phyloP scores from a whole-genome alignment of 2,113 vertebrate genomes.

The Fulica atra region DNA sequence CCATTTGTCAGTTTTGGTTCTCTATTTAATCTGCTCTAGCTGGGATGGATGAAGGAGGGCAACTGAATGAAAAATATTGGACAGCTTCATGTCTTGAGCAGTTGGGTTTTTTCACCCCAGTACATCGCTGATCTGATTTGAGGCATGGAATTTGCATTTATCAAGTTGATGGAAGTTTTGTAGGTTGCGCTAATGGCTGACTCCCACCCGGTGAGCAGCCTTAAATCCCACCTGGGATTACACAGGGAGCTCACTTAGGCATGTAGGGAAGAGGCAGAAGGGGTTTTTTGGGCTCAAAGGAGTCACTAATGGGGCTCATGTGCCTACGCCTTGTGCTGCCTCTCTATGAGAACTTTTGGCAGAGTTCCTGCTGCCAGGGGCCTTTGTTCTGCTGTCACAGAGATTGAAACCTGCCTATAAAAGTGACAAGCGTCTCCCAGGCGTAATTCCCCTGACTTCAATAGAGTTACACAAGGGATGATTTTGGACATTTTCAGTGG shows the following conservation, averaged over 20 bases:
- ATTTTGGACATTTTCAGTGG: constrained; percentile 43
- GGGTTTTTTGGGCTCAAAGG: neutral
- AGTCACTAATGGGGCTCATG: neutral
- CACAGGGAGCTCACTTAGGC: neutral
- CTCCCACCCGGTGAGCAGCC: neutral
- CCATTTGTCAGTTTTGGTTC: neutral
- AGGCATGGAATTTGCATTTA: neutral
- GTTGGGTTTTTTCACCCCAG: neutral
- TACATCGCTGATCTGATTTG: neutral
- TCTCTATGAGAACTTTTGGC: neutral
- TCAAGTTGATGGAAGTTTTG: neutral
- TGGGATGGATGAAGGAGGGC: neutral
- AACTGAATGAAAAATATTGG: neutral
- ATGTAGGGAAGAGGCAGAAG: neutral
- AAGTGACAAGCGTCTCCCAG: constrained; percentile 16
- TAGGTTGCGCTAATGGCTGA: neutral
- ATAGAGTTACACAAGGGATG: constrained; percentile 34
- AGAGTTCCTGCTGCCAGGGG: neutral
- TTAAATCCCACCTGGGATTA: neutral
- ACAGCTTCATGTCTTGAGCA: neutral
- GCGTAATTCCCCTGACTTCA: constrained; percentile 23
- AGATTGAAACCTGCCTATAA: constrained; percentile 53
- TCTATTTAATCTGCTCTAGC: neutral
- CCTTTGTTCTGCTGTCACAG: constrained; percentile 39
- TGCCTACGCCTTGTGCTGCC: neutral